Evolutionary conservation across 64 coral and sea anemone species (phyloP).

Genomic region (Pocillopora verrucosa): DNA sequence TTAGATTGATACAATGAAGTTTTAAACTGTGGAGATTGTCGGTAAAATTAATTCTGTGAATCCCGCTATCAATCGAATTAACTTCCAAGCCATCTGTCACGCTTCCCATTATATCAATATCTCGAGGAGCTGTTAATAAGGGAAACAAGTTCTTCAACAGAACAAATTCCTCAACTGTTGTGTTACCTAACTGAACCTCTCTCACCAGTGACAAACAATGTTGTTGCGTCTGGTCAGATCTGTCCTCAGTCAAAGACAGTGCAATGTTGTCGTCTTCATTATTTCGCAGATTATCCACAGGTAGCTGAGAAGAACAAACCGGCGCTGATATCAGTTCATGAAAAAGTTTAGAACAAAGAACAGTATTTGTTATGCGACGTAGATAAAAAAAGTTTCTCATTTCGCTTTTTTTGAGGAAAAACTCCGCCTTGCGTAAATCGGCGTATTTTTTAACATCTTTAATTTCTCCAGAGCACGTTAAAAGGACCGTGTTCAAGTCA

Average conservation of each 20-base stretch:
- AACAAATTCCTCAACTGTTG: neutral
- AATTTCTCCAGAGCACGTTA: neutral
- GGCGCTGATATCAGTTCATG: neutral
- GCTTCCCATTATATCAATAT: neutral
- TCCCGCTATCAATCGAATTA: neutral
- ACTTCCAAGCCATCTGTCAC: no score
- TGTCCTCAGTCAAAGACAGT: neutral
- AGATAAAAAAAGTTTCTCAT: neutral
- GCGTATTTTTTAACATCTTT: neutral
- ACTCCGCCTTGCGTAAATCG: neutral
- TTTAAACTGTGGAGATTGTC: constrained; percentile 1
- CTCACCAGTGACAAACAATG: neutral
- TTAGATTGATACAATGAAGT: neutral
- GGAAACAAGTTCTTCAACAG: neutral
- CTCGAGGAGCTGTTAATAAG: neutral
- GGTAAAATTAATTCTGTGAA: neutral
- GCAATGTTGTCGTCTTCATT: neutral
- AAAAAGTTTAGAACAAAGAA: neutral
- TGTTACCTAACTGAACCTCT: neutral
- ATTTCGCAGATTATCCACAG: neutral
- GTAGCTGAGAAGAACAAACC: neutral
- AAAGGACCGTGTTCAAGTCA: neutral
- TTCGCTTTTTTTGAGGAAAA: neutral
- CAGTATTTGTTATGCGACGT: neutral
- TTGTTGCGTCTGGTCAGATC: no score